A percentile compares a stretch with the other conserved stretches of the same genome.
phyloP scores from a whole-genome alignment of 2,888 invertebrate genomes.

The Amblyjoppa fuscipennis region DNA sequence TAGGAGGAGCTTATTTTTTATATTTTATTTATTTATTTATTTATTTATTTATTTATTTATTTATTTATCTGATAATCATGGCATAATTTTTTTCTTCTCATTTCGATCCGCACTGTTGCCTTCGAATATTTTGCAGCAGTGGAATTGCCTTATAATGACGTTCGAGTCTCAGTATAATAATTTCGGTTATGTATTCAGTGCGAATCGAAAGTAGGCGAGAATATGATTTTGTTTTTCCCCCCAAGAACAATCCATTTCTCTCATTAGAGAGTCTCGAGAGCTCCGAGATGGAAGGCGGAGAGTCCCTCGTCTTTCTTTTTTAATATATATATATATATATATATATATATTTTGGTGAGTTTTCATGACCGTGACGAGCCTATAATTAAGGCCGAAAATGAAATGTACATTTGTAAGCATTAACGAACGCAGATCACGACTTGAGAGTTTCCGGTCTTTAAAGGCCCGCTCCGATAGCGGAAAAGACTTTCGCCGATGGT shows the following conservation, averaged over 20 bases:
- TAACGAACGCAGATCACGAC: neutral
- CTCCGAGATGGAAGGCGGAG: constrained; percentile 51
- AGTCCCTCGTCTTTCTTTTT: neutral
- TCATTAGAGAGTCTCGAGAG: constrained; percentile 45
- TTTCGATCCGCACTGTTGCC: constrained; percentile 4
- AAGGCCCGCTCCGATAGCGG: constrained; percentile 17
- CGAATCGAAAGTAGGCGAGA: constrained; percentile 49
- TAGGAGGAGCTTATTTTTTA: neutral
- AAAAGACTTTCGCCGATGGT: constrained; percentile 62
- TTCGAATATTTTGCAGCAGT: neutral
- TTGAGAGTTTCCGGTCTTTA: constrained; percentile 1
- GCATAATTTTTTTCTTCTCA: neutral
- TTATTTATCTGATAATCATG: neutral
- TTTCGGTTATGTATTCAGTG: constrained; percentile 3
- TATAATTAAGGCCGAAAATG: constrained; percentile 55
- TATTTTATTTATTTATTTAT: too few species aligned
- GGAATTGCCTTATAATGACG: neutral
- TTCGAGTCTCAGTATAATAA: neutral
- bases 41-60: too few species aligned
- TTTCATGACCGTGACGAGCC: constrained; percentile 48
- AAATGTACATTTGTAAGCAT: constrained; percentile 4
- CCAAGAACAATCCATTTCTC: constrained; percentile 43
- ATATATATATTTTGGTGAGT: constrained; percentile 1
- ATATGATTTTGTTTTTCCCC: constrained; percentile 20
- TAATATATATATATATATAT: too few species aligned